Conservation (phyloP, 2,888 invertebrate species). For the Chymomyza procnemis region DNA sequence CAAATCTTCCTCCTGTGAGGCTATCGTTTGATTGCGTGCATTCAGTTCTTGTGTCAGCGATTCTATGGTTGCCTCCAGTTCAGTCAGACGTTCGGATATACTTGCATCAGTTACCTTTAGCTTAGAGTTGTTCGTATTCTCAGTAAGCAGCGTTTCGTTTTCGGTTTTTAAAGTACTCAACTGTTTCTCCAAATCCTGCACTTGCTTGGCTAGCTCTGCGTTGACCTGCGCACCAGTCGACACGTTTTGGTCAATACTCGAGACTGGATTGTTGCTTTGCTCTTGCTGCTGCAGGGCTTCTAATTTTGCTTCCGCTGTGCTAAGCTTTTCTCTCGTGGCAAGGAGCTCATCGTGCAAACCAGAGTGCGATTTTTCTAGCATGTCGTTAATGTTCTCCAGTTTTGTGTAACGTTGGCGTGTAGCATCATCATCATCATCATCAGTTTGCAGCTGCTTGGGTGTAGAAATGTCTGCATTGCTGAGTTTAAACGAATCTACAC, state of each 20-base stretch:
- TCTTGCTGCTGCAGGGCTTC: constrained; percentile 5
- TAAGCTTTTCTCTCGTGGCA: constrained; percentile 76
- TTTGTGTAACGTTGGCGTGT: constrained; percentile 83
- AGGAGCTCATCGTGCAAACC: constrained; percentile 77
- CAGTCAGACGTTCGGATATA: constrained; percentile 74
- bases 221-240: constrained; percentile 61
- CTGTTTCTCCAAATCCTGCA: constrained; percentile 61
- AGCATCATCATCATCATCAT: constrained; percentile 18
- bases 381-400: constrained; percentile 83
- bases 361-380: constrained; percentile 74
- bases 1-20: constrained; percentile 80
- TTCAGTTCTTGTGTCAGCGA: constrained; percentile 80
- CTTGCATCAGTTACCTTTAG: constrained; percentile 81
- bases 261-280: neutral
- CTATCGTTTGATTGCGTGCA: constrained; percentile 80
- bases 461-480: constrained; percentile 79
- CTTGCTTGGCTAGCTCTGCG: constrained; percentile 73
- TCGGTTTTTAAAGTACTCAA: constrained; percentile 28
- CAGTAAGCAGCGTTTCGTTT: constrained; percentile 27
- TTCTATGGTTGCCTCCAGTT: constrained; percentile 79
- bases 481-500: constrained; percentile 86
- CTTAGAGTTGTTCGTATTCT: constrained; percentile 51
- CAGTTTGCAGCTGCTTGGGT: constrained; percentile 32
- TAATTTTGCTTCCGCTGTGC: constrained; percentile 19
- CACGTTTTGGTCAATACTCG: neutral